Base-by-base conservation (phyloP, 2,888 invertebrate genomes). In the Lapara coniferarum region DNA sequence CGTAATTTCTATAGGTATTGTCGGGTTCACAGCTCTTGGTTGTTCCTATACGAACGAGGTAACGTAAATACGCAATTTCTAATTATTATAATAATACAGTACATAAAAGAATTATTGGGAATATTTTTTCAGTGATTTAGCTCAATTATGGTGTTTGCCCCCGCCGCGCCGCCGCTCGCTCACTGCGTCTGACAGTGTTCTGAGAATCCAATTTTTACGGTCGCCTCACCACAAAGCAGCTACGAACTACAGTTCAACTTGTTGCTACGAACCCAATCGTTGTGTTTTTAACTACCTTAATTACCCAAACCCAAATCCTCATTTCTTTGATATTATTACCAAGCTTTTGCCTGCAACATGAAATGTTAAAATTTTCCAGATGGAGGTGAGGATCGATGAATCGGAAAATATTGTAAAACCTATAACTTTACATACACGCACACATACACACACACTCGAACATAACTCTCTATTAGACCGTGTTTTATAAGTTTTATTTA, bases 61-160 rank as follows among this genome's bases (percentile, higher is more conserved):
- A 49, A 46, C 49, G 19, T 25, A 13, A 12, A 25, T 25, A 46
- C 46, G 46, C 49, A 63, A 63, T 49, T 63, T 63, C 49, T 49
- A 63, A 63, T 49, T 46, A 12, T 3, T 37, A 37, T 37, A 7
- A 37, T 37, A 7, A 59, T 44, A 16, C 12, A 59, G 59, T 59
- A 63, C 59, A 63, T 63, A 63, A 63, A 63, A 19, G 63, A 49
- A 63, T 63, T 37, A 37, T 37, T 63, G 13, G 63, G 19, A 12
- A 68, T 51, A 53, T 69, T 46, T 55, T 44, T 49, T 68, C 14
- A 59, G 19, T 63, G 14, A 55, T 67, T 37, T 49, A 25, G 4
- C 14, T 57, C 49, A 44, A 57, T 44, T 46, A 57, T 25, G 56
- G 58, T 57, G 58, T 46, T 55, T 16, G 16, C 63, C 63, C 63